Conservation (phyloP, 2,797 vertebrate genomes). For the Carcharodon carcharias region DNA sequence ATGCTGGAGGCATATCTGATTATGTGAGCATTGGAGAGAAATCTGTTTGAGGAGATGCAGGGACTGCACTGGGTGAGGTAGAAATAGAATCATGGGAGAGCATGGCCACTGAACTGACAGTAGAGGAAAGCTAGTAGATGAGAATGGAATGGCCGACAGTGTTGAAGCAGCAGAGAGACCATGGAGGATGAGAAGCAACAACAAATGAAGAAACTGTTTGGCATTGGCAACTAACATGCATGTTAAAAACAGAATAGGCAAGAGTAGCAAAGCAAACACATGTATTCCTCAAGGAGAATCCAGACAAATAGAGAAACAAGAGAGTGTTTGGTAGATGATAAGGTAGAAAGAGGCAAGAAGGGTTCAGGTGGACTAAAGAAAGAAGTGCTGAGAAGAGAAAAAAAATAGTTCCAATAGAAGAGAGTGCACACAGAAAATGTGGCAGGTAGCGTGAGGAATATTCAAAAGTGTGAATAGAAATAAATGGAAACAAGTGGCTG, state of each 20-base stretch:
- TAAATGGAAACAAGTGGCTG: neutral
- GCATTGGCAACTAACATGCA: neutral
- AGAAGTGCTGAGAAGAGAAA: neutral
- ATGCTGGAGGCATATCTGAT: neutral
- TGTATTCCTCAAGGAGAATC: neutral
- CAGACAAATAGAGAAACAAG: neutral
- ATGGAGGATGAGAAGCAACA: neutral
- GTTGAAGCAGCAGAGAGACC: neutral
- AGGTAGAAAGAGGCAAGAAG: neutral
- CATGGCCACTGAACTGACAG: neutral
- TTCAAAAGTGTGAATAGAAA: neutral
- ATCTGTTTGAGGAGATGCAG: neutral
- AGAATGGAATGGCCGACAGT: neutral
- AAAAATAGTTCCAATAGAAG: neutral
- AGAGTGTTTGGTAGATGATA: neutral
- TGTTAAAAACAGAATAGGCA: neutral
- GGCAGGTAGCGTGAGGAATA: neutral
- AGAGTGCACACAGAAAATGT: neutral
- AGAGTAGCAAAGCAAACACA: neutral
- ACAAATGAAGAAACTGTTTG: neutral
- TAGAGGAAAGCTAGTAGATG: neutral
- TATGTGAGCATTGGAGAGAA: neutral
- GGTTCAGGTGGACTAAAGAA: neutral
- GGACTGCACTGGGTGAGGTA: neutral
- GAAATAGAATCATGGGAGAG: neutral